Evolutionary conservation across 2,797 vertebrate genomes (phyloP), one percentile per base, ranked within the genome.

Genomic region (Mormyrus proboscirostris): DNA sequence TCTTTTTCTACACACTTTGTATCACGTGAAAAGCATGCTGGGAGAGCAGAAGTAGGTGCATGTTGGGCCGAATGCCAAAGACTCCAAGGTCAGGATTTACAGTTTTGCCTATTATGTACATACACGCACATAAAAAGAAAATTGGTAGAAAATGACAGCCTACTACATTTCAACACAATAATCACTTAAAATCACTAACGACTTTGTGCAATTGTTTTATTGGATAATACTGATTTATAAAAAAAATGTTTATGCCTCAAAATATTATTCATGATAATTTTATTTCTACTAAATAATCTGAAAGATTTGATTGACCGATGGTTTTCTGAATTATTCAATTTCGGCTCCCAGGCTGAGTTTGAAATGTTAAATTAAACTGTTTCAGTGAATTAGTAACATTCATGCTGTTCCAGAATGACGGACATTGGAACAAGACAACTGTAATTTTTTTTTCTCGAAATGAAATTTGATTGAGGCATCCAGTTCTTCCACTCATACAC

Each of bases 401-500:
- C 7, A 79, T n/a, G 73, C 7, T 79, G 16, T 47, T 44, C 41
- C 19, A n/a, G 38, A 82, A 44, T 0, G 9, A 50, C 4, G 25
- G 47, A 9, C 2, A 82, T 29, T 51, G 22, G 47, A 51, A 29
- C n/a, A 50, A 85, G 44, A 22, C 8, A 5, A 22, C 22, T 62
- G 57, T 83, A 22, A 25, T 50, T 22, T 25, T 85, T 25, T 29
- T 4, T 73, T 73, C 69, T 33, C 69, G 38, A 73, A 73, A 73
- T 50, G 0, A 51, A 85, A 50, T 44, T 84, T 85, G 82, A 85
- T 82, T 82, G 76, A 82, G 29, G n/a, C 41, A 25, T 22, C 10
- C 49, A 85, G 22, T 85, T 85, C n/a, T 85, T 85, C 47, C 22
- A 50, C n/a, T 47, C 47, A 85, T 85, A 85, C 47, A 85, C 44